These are phyloP conservation scores for Eulemur mongoz DNA, from an alignment of 2,797 vertebrate species.

Conservation along the genomic window DNA sequence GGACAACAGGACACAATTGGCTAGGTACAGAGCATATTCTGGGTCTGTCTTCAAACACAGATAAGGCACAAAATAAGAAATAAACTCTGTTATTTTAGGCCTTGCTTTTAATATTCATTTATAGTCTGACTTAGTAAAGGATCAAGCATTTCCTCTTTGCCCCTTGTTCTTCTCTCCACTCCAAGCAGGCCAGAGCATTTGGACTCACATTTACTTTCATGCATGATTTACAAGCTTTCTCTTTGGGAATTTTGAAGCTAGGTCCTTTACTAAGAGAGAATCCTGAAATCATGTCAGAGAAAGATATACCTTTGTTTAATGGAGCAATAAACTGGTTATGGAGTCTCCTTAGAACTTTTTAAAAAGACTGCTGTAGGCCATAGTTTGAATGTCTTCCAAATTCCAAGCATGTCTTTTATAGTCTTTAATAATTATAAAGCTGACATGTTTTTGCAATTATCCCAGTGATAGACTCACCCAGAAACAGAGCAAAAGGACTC, in stretches of 20 bases:
- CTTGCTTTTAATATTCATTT: slow-evolving; percentile 9
- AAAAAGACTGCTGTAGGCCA: slow-evolving; percentile 20
- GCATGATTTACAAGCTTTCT: slow-evolving; percentile 35
- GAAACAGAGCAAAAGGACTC: slow-evolving; percentile 43
- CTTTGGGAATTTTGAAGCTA: slow-evolving; percentile 27
- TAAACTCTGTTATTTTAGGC: background rate
- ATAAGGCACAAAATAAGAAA: background rate
- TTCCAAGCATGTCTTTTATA: slow-evolving; percentile 9
- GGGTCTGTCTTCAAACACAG: background rate
- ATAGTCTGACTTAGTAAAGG: background rate
- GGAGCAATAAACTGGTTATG: slow-evolving; percentile 48
- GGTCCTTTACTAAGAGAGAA: slow-evolving; percentile 34
- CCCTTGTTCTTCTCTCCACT: background rate
- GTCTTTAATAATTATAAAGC: slow-evolving; percentile 40
- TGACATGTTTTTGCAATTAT: background rate
- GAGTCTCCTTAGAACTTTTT: slow-evolving; percentile 47
- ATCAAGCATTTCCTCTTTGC: background rate
- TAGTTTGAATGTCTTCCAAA: slow-evolving; percentile 47
- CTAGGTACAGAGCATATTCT: background rate
- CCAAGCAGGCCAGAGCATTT: background rate
- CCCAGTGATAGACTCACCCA: background rate
- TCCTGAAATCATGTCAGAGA: slow-evolving; percentile 22
- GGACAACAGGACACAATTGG: background rate
- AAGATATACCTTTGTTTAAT: slow-evolving; percentile 54
- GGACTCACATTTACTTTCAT: background rate